phyloP scores from a whole-genome alignment of 2,797 vertebrate species.

The Pitangus sulphuratus region DNA sequence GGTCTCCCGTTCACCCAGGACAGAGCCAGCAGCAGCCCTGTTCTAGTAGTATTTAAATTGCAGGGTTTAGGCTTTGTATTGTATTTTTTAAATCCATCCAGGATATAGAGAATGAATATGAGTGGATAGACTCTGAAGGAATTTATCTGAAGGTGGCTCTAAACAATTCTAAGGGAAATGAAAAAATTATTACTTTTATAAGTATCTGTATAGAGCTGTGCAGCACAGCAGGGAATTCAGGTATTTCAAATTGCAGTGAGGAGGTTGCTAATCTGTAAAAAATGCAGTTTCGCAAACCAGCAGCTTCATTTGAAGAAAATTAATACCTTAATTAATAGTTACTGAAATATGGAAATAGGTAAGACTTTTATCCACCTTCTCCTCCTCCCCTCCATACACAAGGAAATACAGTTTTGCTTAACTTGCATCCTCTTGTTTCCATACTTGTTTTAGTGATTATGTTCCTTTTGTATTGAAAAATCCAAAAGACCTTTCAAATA shows the following conservation, averaged over 20 bases:
- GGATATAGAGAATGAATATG: not conserved
- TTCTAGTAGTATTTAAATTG: not conserved
- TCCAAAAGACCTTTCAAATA: not conserved
- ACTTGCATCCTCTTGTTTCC: not conserved
- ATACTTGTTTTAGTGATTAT: not conserved
- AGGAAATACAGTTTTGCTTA: not conserved
- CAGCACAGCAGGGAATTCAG: not conserved
- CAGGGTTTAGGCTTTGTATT: not conserved
- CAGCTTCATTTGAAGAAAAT: not conserved
- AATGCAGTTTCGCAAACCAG: not conserved
- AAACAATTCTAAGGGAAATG: not conserved
- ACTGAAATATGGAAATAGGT: not conserved
- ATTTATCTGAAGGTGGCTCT: not conserved
- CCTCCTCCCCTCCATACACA: not conserved
- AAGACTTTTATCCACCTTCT: not conserved
- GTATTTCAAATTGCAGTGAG: not conserved
- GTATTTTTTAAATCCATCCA: not conserved
- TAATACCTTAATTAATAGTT: not conserved
- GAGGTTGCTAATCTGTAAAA: not conserved
- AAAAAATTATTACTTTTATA: not conserved
- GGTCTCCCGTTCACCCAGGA: not conserved
- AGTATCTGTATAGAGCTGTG: not conserved
- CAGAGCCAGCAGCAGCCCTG: not conserved
- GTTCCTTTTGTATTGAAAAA: not conserved
- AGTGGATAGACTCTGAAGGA: not conserved